These are phyloP conservation scores for Ahaetulla prasina DNA, from an alignment of 2,113 vertebrate species.

Conservation along the genomic window DNA sequence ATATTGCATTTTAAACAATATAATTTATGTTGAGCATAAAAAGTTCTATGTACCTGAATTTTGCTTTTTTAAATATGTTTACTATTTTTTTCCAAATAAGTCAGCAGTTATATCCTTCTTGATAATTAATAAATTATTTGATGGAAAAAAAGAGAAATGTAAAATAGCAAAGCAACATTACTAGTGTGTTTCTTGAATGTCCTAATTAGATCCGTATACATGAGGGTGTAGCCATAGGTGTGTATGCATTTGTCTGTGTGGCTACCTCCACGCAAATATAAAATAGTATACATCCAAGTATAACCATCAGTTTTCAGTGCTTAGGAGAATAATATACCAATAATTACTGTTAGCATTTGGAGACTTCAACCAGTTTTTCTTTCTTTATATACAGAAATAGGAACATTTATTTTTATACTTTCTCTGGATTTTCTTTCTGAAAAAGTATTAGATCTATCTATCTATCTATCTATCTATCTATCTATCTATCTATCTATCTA, in stretches of 20 bases:
- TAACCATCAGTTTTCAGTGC: constrained; percentile 37
- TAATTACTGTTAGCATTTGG: constrained; percentile 29
- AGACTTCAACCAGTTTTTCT: constrained; percentile 30
- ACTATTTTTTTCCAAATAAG: constrained; percentile 32
- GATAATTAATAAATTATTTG: constrained; percentile 53
- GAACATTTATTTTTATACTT: background rate
- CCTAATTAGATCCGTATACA: constrained; percentile 28
- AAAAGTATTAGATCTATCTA: constrained; percentile 43
- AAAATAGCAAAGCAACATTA: constrained; percentile 32
- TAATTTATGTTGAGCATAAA: background rate
- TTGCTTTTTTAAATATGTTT: constrained; percentile 26
- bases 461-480: background rate
- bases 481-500: too few species aligned
- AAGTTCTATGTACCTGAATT: constrained; percentile 19
- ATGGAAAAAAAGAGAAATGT: constrained; percentile 43
- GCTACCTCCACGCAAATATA: background rate
- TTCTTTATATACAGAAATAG: constrained; percentile 28
- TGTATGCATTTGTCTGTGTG: background rate
- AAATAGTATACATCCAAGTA: background rate
- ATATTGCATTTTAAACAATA: constrained; percentile 22
- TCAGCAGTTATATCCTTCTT: constrained; percentile 24
- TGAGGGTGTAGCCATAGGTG: background rate
- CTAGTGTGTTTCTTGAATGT: constrained; percentile 44
- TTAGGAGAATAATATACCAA: constrained; percentile 29
- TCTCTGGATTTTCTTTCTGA: constrained; percentile 51